These are phyloP conservation scores for Balaeniceps rex DNA, from an alignment of 2,113 vertebrate species.

Conservation along the genomic window DNA sequence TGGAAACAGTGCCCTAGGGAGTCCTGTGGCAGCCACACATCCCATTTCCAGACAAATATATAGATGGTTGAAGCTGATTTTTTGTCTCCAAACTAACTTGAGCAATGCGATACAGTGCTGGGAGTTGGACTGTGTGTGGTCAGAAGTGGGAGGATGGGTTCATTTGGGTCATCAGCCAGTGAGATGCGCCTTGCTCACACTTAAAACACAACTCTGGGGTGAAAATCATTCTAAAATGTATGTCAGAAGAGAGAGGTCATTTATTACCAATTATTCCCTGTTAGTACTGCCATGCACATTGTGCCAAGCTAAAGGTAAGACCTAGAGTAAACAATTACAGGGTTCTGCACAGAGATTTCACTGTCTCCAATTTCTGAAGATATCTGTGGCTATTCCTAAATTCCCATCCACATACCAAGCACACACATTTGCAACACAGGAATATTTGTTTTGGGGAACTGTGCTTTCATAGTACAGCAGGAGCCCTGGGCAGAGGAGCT, in stretches of 20 bases:
- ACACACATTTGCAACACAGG: slow-evolving; percentile 45
- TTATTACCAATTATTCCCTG: slow-evolving; percentile 17
- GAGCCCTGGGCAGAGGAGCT: background rate
- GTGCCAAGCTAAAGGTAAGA: slow-evolving; percentile 46
- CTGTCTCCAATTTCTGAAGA: slow-evolving; percentile 49
- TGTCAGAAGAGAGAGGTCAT: background rate
- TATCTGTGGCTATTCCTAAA: slow-evolving; percentile 34
- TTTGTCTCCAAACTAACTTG: background rate
- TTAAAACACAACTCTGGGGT: background rate
- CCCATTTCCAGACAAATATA: background rate
- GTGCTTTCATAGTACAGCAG: slow-evolving; percentile 25
- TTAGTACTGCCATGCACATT: background rate
- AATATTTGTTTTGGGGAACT: slow-evolving; percentile 49
- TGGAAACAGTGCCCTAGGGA: background rate
- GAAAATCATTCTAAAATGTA: slow-evolving; percentile 16
- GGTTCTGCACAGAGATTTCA: slow-evolving; percentile 17
- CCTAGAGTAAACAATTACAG: background rate
- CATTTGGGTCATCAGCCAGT: slow-evolving; percentile 13
- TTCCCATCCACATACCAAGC: slow-evolving; percentile 16
- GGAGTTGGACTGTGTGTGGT: background rate
- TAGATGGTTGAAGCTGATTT: background rate
- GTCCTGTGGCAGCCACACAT: background rate
- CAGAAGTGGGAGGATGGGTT: background rate
- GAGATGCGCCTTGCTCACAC: background rate
- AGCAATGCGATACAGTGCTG: background rate